These are phyloP conservation scores for Lithophane ornitopus DNA, from an alignment of 2,888 invertebrate species.

Conservation along the genomic window DNA sequence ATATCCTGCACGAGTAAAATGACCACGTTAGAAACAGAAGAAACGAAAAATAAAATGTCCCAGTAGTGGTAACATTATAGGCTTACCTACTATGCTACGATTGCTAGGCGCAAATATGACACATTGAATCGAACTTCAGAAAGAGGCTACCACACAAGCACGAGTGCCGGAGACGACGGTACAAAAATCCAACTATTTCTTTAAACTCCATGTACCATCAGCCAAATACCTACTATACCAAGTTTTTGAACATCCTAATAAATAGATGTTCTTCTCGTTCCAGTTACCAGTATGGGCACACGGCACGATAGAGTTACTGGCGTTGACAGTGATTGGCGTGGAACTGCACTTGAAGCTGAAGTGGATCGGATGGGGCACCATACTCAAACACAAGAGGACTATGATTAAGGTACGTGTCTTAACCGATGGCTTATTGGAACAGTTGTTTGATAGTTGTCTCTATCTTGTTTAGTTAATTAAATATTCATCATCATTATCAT, in stretches of 20 bases:
- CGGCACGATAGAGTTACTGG: slow-evolving; percentile 94
- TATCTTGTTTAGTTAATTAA: slow-evolving; percentile 10
- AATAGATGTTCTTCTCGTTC: slow-evolving; percentile 54
- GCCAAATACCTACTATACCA: too few relatives aligned
- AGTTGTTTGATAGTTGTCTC: background rate
- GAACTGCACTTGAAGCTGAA: slow-evolving; percentile 95
- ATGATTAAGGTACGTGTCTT: slow-evolving; percentile 93
- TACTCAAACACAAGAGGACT: slow-evolving; percentile 95
- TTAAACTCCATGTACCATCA: background rate
- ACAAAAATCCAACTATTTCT: background rate
- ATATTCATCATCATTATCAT: too few relatives aligned
- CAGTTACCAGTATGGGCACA: slow-evolving; percentile 95
- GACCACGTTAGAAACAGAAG: background rate
- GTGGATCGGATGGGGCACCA: slow-evolving; percentile 96
- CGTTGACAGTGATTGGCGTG: slow-evolving; percentile 94
- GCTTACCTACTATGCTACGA: background rate
- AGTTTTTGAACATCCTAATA: background rate
- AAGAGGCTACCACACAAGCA: background rate
- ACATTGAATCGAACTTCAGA: background rate
- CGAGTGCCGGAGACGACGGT: background rate
- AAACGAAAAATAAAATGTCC: background rate
- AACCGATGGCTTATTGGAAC: slow-evolving; percentile 6
- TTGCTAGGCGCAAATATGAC: background rate
- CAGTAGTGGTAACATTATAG: too few relatives aligned
- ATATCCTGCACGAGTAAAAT: background rate